Evolutionary conservation across 2,113 vertebrate species (phyloP).

Genomic region (Melanerpes formicivorus): DNA sequence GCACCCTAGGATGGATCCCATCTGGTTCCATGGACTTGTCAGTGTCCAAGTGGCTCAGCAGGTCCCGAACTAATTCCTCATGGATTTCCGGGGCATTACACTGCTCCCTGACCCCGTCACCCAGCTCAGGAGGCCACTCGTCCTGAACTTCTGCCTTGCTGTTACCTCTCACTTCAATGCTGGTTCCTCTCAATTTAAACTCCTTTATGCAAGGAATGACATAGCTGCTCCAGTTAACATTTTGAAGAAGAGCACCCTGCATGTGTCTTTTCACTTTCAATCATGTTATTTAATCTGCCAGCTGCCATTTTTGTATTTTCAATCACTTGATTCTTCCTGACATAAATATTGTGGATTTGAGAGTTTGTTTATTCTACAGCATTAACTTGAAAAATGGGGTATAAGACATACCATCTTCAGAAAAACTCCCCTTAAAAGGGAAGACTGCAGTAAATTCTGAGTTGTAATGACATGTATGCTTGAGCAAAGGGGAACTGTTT

Average conservation of each 20-base stretch:
- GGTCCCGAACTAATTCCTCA: no score
- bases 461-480: background rate
- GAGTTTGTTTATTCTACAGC: background rate
- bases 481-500: background rate
- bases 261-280: background rate
- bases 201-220: background rate
- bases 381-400: background rate
- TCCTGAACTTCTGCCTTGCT: no score
- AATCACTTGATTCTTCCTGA: background rate
- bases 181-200: background rate
- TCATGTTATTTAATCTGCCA: background rate
- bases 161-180: no score
- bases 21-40: no score
- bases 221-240: background rate
- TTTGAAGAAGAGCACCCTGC: background rate
- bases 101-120: no score
- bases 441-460: background rate
- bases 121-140: no score
- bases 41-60: no score
- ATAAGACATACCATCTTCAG: background rate
- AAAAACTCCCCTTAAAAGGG: background rate
- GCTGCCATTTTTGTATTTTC: background rate
- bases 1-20: no score
- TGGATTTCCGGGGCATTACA: no score
- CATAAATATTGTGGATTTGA: background rate